Base-by-base conservation (phyloP, 2,888 invertebrate species). In the Cheilosia variabilis region DNA sequence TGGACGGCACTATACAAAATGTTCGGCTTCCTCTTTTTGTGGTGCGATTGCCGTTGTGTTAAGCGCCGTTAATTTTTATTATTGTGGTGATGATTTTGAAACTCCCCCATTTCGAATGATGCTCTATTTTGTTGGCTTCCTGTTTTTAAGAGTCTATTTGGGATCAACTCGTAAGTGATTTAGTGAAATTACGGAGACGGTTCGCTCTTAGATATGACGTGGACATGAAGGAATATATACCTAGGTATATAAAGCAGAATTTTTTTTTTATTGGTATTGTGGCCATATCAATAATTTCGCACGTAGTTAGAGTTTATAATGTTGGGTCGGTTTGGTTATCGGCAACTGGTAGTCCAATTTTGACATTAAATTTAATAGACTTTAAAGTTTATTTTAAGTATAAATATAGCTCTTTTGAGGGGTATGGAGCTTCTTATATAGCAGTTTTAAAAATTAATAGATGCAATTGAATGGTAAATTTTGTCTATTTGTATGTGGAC, bases 51-150 rank as follows among this genome's bases (percentile, higher is more conserved):
- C 31, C 76, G 62, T 80, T 86, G 66, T 80, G 86, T 72, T 62
- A 71, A 63, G 86, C 66, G 80, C 62, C 80, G 76, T 86, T 86
- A 86, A 80, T 76, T 86, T 86, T 86, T 86, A 86, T 76, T 58
- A 76, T 80, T 71, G 76, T 55, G 80, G 76, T 72, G 76, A 80
- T 76, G 72, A 76, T 80, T 86, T 75, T 71, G 73, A 72, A 58
- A 63, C 79, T 79, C 6, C 17, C 37, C 63, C 47, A 68, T 69
- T 84, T 75, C 41, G 19, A 75, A 55, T 71, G 69, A 65, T 69
- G 52, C 5, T 57, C 22, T 24, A 17, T 58, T 76, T 62, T 6
- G 57, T 55, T 47, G 41, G 62, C 10, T 71, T 78, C 71, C 55
- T 57, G 55, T 69, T 78, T 62, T 63, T 34, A 62, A 77, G 37